phyloP scores from a whole-genome alignment of 2,113 vertebrate genomes.

The Butorides virescens region DNA sequence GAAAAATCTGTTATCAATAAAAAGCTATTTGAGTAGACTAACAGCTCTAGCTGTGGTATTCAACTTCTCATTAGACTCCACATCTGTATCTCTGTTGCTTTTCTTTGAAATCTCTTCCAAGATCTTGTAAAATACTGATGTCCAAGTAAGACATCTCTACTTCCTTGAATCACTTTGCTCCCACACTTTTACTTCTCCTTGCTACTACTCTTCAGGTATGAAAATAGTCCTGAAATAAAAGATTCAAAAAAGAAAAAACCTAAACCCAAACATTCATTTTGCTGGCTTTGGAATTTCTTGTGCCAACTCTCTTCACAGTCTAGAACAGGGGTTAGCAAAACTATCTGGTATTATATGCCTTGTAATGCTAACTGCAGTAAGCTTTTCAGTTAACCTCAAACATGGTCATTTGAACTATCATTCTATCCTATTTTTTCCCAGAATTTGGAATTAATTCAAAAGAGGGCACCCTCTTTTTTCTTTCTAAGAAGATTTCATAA shows the following conservation, averaged over 20 bases:
- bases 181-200: background rate
- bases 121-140: background rate
- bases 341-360: background rate
- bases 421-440: background rate
- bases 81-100: background rate
- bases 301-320: background rate
- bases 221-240: background rate
- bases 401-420: background rate
- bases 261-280: background rate
- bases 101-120: background rate
- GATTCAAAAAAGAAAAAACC: fast-evolving
- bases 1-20: background rate
- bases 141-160: background rate
- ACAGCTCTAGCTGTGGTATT: background rate
- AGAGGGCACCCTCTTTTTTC: background rate
- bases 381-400: background rate
- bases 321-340: background rate
- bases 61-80: background rate
- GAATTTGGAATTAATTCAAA: background rate
- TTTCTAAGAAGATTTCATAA: background rate
- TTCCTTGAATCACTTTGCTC: background rate
- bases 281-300: background rate
- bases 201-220: background rate
- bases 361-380: background rate
- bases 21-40: background rate